Evolutionary conservation across 2,888 invertebrate genomes (phyloP).

Genomic region (Aspidiotus rigidus): DNA sequence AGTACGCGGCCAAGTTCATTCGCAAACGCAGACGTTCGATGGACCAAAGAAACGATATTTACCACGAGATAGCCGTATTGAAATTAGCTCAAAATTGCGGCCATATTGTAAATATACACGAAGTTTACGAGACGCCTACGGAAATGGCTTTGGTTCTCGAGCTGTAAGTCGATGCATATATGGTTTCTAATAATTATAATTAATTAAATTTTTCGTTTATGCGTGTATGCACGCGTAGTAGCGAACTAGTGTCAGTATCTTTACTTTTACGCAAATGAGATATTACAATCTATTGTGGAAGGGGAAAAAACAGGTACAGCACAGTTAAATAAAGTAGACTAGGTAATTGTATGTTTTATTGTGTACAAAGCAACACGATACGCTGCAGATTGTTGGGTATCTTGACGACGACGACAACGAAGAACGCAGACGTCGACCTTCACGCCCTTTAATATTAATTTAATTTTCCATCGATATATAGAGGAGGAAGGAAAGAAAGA

Average conservation of each 20-base stretch:
- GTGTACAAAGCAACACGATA: background rate
- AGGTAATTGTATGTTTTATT: background rate
- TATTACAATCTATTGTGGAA: background rate
- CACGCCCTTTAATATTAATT: background rate
- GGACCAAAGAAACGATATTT: conserved; percentile 76
- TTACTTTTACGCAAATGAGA: background rate
- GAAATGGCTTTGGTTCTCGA: conserved; percentile 80
- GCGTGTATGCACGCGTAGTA: background rate
- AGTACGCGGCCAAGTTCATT: conserved; percentile 94
- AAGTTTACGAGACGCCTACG: conserved; percentile 56
- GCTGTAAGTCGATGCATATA: conserved; percentile 54
- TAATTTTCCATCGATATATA: background rate
- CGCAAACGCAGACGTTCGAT: conserved; percentile 80
- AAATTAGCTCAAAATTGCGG: conserved; percentile 73
- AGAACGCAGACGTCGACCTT: conserved; percentile 14
- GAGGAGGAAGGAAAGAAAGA: no score
- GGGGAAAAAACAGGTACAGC: background rate
- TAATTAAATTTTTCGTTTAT: conserved; percentile 9
- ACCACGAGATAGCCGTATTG: conserved; percentile 88
- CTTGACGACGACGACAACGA: background rate
- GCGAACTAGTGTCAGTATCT: background rate
- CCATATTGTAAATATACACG: conserved; percentile 80
- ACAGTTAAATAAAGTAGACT: background rate
- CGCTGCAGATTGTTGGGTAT: background rate
- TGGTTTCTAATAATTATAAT: background rate